Evolutionary conservation across 1,140 invertebrate species (phyloP).

Genomic region (Centruroides sculpturatus): DNA sequence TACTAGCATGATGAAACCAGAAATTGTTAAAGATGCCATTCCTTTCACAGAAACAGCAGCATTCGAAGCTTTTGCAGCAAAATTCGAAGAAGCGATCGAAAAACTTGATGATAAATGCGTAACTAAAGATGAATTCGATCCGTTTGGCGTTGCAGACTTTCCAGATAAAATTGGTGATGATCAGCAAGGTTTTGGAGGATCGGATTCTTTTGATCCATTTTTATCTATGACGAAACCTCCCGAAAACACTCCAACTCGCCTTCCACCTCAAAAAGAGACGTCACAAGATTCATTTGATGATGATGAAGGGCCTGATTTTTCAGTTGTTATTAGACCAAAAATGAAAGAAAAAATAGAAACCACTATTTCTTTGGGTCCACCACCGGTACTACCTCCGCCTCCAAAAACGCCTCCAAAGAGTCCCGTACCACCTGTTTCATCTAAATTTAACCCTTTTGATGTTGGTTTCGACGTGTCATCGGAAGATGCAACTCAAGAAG

Average conservation of each 20-base stretch:
- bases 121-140: conserved; percentile 44
- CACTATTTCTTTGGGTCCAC: conserved; percentile 11
- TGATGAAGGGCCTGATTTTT: conserved; percentile 21
- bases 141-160: conserved; percentile 22
- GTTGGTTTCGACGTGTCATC: conserved; percentile 36
- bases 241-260: conserved; percentile 1
- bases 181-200: conserved; percentile 25
- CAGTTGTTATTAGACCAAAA: conserved; percentile 21
- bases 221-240: conserved; percentile 26
- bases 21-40: conserved; percentile 9
- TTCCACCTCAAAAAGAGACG: conserved; percentile 11
- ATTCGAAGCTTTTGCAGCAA: conserved; percentile 27
- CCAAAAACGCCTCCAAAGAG: conserved; percentile 18
- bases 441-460: conserved; percentile 62
- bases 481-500: conserved; percentile 26
- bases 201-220: conserved; percentile 70
- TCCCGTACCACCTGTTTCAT: conserved; percentile 4
- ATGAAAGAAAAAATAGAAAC: conserved; percentile 14
- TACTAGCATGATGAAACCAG: not conserved
- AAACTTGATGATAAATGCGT: conserved; percentile 2
- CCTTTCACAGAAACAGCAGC: conserved; percentile 18
- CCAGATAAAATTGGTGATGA: conserved; percentile 11
- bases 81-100: conserved; percentile 18
- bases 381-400: conserved; percentile 21
- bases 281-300: conserved; percentile 20